Evolutionary conservation across 1,140 invertebrate species (phyloP).

Genomic region (Rhynchophorus ferrugineus): DNA sequence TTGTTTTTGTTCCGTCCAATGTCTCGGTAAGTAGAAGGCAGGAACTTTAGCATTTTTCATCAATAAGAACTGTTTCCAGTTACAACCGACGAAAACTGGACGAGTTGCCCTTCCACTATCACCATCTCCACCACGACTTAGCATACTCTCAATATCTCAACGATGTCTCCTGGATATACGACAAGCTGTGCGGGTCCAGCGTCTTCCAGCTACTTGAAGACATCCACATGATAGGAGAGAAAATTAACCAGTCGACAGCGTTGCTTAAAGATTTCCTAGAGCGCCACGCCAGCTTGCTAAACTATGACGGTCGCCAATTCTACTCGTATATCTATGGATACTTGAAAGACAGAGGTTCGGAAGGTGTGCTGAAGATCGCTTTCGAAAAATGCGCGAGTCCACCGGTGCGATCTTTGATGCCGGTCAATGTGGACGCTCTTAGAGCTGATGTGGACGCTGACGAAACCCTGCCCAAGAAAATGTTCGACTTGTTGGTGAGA

Average conservation of each 20-base stretch:
- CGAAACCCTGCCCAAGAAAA: conserved; percentile 34
- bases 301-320: conserved; percentile 68
- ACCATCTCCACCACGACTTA: conserved; percentile 35
- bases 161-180: conserved; percentile 64
- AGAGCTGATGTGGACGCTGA: conserved; percentile 5
- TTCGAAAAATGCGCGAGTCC: conserved; percentile 34
- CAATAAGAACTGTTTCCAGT: no score
- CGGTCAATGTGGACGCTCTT: conserved; percentile 39
- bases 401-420: conserved; percentile 47
- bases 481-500: conserved; percentile 49
- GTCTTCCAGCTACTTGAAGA: conserved; percentile 59
- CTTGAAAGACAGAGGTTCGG: conserved; percentile 37
- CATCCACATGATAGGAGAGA: conserved; percentile 46
- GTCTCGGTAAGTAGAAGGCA: no score
- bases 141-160: conserved; percentile 45
- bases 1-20: no score
- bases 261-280: conserved; percentile 59
- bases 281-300: conserved; percentile 55
- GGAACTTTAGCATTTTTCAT: no score
- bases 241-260: conserved; percentile 49
- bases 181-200: conserved; percentile 64
- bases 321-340: conserved; percentile 59
- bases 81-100: conserved; percentile 74
- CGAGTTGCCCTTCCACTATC: conserved; percentile 68
- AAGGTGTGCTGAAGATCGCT: neutral